A percentile compares a stretch with the other conserved stretches of the same genome.
Evolutionary conservation across 2,113 vertebrate species (phyloP).

Genomic region (Oryzias melastigma): DNA sequence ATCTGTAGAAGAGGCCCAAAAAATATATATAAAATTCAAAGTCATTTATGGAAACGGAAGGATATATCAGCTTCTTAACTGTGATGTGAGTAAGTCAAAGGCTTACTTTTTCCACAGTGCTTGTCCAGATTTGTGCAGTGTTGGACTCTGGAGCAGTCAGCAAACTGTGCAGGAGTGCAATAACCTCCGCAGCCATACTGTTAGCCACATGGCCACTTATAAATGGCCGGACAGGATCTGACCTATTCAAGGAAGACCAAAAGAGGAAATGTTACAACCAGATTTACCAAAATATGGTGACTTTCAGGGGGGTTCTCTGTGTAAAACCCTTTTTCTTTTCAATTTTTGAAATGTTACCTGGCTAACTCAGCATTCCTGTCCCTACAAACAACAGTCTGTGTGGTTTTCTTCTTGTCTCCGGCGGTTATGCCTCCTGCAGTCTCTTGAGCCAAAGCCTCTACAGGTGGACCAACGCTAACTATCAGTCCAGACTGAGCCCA

Average conservation of each 20-base stretch:
- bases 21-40: neutral
- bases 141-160: slow-evolving; percentile 95
- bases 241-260: slow-evolving; percentile 68
- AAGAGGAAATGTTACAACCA: slow-evolving; percentile 13
- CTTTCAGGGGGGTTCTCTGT: neutral
- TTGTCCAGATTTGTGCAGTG: slow-evolving; percentile 98
- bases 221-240: slow-evolving; percentile 92
- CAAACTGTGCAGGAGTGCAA: slow-evolving; percentile 92
- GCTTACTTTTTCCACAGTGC: slow-evolving; percentile 91
- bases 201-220: slow-evolving; percentile 98
- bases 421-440: slow-evolving; percentile 83
- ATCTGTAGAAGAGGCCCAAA: neutral
- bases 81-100: neutral
- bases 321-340: no score
- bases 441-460: slow-evolving; percentile 85
- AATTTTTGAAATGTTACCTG: slow-evolving; percentile 64
- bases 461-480: slow-evolving; percentile 91
- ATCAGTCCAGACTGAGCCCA: slow-evolving; percentile 98
- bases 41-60: neutral
- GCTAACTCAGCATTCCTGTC: slow-evolving; percentile 95
- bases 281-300: neutral
- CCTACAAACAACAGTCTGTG: slow-evolving; percentile 91
- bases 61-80: neutral
- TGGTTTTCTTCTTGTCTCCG: slow-evolving; percentile 96
- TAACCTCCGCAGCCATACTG: slow-evolving; percentile 98